A percentile compares a stretch with the other conserved stretches of the same genome.
These are phyloP conservation scores for Agrilus mali DNA, from an alignment of 2,888 invertebrate species.

Conservation along the genomic window DNA sequence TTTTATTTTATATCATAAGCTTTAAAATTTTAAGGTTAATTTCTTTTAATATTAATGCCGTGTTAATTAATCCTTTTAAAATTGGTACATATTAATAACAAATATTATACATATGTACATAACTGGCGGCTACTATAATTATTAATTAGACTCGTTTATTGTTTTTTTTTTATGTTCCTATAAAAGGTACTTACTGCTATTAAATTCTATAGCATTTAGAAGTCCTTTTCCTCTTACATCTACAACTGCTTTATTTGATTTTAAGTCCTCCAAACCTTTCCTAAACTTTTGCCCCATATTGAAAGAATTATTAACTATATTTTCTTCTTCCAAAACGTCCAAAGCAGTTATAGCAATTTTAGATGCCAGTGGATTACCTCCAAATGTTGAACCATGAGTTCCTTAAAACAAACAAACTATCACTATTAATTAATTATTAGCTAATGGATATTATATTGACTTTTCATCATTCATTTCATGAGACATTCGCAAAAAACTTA, in stretches of 20 bases:
- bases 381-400: constrained; percentile 73
- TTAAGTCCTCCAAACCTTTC: constrained; percentile 42
- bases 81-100: too few species aligned
- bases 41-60: too few species aligned
- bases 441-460: too few species aligned
- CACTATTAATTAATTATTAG: too few species aligned
- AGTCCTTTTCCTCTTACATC: constrained; percentile 64
- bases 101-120: too few species aligned
- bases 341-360: constrained; percentile 63
- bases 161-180: too few species aligned
- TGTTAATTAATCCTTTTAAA: too few species aligned
- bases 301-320: constrained; percentile 59
- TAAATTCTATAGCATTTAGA: constrained; percentile 62
- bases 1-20: too few species aligned
- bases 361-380: constrained; percentile 71
- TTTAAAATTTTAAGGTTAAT: too few species aligned
- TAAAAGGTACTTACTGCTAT: constrained; percentile 41
- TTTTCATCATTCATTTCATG: too few species aligned
- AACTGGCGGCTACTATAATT: background rate
- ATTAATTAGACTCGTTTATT: too few species aligned
- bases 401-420: constrained; percentile 21
- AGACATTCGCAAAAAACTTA: too few species aligned
- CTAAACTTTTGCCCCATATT: constrained; percentile 55
- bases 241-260: constrained; percentile 46
- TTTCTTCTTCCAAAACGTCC: constrained; percentile 61